Evolutionary conservation across 2,888 invertebrate species (phyloP).

Genomic region (Drosophila falleni): DNA sequence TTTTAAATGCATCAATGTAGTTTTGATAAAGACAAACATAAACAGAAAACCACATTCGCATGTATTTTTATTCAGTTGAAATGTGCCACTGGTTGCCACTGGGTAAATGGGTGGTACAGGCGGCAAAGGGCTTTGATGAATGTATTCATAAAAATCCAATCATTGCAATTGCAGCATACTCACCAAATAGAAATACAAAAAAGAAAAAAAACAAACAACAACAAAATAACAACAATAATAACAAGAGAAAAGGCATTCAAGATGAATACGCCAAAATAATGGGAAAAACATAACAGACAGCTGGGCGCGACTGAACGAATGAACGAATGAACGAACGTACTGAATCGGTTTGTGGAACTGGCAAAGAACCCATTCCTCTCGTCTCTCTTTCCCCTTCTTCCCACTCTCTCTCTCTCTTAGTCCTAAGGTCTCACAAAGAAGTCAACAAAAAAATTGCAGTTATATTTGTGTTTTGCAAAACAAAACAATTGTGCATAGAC

Average conservation of each 20-base stretch:
- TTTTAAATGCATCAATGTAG: constrained; percentile 2
- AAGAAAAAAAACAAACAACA: constrained; percentile 6
- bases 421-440: constrained; percentile 34
- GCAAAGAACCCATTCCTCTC: neutral
- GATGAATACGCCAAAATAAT: constrained; percentile 80
- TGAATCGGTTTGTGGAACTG: constrained; percentile 32
- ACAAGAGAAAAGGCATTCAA: constrained; percentile 59
- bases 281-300: constrained; percentile 73
- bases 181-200: constrained; percentile 50
- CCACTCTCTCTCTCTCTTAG: neutral
- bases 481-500: constrained; percentile 74
- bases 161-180: constrained; percentile 77
- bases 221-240: constrained; percentile 30
- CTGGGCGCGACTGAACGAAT: constrained; percentile 51
- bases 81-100: constrained; percentile 13
- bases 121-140: constrained; percentile 69
- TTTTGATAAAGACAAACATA: constrained; percentile 19
- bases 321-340: constrained; percentile 35
- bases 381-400: neutral
- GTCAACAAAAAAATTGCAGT: constrained; percentile 76
- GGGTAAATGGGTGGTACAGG: neutral
- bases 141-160: constrained; percentile 82
- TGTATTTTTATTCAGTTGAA: constrained; percentile 1
- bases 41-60: constrained; percentile 16
- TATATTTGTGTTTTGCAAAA: constrained; percentile 66